phyloP scores from a whole-genome alignment of 1,140 invertebrate species.

The Drosophila pruinosa region DNA sequence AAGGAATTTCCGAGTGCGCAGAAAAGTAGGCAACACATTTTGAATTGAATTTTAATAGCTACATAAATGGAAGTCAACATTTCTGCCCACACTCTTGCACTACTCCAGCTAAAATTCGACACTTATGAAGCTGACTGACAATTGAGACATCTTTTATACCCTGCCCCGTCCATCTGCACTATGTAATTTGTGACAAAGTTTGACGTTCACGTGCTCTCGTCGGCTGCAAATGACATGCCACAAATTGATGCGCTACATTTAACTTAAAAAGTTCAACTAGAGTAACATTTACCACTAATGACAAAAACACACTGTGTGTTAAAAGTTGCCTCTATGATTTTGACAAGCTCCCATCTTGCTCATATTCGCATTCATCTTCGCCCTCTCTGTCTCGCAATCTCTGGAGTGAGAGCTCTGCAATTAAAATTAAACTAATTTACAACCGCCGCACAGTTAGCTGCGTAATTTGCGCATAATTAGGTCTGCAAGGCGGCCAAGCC shows the following conservation, averaged over 20 bases:
- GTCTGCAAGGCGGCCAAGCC: slow-evolving; percentile 13
- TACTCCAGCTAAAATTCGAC: neutral
- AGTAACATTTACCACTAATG: slow-evolving; percentile 38
- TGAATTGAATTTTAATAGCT: slow-evolving; percentile 11
- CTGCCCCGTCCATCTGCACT: neutral
- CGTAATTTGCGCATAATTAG: slow-evolving; percentile 56
- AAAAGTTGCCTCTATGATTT: slow-evolving; percentile 14
- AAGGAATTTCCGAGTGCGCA: neutral
- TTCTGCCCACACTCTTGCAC: neutral
- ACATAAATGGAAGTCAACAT: neutral
- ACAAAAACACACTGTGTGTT: slow-evolving; percentile 16
- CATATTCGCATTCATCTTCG: neutral
- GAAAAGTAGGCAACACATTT: neutral
- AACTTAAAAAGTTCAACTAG: slow-evolving; percentile 12
- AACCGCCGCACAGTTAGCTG: slow-evolving; percentile 42
- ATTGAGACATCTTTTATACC: slow-evolving; percentile 6
- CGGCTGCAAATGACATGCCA: slow-evolving; percentile 30
- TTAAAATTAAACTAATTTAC: slow-evolving; percentile 53
- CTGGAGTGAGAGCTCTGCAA: neutral
- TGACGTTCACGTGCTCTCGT: neutral
- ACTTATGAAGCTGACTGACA: neutral
- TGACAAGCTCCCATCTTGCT: neutral
- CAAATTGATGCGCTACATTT: slow-evolving; percentile 25
- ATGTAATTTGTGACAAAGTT: slow-evolving; percentile 1
- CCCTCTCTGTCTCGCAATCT: neutral